These are phyloP conservation scores for Melanotaenia boesemani DNA, from an alignment of 2,797 vertebrate genomes.

Conservation along the genomic window DNA sequence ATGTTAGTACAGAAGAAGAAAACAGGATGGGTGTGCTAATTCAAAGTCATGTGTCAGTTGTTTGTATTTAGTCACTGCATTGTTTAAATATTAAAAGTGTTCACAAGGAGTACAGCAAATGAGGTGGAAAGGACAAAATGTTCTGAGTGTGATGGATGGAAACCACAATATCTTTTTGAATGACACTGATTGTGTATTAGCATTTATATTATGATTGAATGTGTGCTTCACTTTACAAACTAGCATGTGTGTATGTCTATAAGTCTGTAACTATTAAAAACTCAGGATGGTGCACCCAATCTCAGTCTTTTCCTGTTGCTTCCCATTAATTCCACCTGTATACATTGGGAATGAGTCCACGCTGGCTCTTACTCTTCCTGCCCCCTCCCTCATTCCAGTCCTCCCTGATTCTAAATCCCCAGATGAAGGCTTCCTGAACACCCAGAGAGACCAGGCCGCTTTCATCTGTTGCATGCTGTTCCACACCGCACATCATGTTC, in stretches of 20 bases:
- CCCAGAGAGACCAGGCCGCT: conserved; percentile 50
- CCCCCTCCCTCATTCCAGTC: conserved; percentile 49
- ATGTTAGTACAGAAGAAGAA: conserved; percentile 17
- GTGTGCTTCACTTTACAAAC: conserved; percentile 15
- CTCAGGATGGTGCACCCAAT: conserved; percentile 67
- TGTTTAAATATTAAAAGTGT: conserved; percentile 36
- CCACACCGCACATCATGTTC: conserved; percentile 45
- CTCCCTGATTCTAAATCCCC: conserved; percentile 63
- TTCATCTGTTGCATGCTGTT: conserved; percentile 46
- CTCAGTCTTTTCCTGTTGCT: conserved; percentile 73
- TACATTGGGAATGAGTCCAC: conserved; percentile 77
- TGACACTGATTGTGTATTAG: conserved; percentile 16
- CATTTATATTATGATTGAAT: conserved; percentile 16
- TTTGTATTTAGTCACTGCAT: conserved; percentile 34
- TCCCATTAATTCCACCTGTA: conserved; percentile 81
- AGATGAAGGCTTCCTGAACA: conserved; percentile 65
- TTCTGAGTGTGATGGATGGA: conserved; percentile 29
- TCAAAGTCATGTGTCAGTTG: conserved; percentile 42
- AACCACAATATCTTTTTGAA: conserved; percentile 20
- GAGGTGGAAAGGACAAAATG: conserved; percentile 17
- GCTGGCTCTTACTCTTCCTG: conserved; percentile 71
- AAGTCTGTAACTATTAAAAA: conserved; percentile 67
- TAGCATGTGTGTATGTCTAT: conserved; percentile 30
- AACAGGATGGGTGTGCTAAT: conserved; percentile 44
- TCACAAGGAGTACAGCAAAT: conserved; percentile 26